Conservation (phyloP, 1,140 invertebrate species). For the Gonatopus flavifemur region DNA sequence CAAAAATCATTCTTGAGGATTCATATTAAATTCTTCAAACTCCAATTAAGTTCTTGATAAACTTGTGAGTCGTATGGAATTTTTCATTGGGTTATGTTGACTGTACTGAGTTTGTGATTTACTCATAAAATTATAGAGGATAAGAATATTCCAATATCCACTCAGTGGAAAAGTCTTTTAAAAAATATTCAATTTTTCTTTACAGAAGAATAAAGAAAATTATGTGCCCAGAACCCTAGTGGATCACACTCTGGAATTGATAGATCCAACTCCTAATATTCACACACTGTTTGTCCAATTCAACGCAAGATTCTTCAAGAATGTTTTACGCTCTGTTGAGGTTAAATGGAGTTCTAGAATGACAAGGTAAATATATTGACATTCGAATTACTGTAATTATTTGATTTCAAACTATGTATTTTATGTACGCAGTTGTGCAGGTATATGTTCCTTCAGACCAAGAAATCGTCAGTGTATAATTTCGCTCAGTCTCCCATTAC, state of each 20-base stretch:
- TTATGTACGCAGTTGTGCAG: constrained; percentile 68
- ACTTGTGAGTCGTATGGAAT: too few relatives aligned
- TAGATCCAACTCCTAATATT: constrained; percentile 94
- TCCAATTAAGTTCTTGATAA: too few relatives aligned
- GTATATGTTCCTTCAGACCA: constrained; percentile 78
- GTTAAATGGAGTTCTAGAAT: constrained; percentile 95
- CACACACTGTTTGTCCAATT: constrained; percentile 84
- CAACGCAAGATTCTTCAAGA: constrained; percentile 84
- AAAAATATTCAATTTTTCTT: constrained; percentile 7
- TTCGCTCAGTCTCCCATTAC: constrained; percentile 82
- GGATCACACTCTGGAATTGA: constrained; percentile 74
- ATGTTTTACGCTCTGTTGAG: constrained; percentile 71
- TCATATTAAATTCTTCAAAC: too few relatives aligned
- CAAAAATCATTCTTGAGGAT: too few relatives aligned
- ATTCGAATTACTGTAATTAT: constrained; percentile 13
- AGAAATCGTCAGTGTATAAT: constrained; percentile 79
- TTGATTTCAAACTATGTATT: constrained; percentile 4
- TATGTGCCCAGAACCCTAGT: constrained; percentile 56
- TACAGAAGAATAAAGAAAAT: constrained; percentile 28
- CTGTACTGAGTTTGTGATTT: background rate
- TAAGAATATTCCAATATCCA: constrained; percentile 10
- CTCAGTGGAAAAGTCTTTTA: background rate
- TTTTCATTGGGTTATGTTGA: background rate
- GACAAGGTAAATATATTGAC: constrained; percentile 78
- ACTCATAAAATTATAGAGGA: constrained; percentile 1